Percentiles rank a stretch among this genome's conserved stretches.
phyloP scores from a whole-genome alignment of 2,888 invertebrate genomes.

The Drosophila antonietae region DNA sequence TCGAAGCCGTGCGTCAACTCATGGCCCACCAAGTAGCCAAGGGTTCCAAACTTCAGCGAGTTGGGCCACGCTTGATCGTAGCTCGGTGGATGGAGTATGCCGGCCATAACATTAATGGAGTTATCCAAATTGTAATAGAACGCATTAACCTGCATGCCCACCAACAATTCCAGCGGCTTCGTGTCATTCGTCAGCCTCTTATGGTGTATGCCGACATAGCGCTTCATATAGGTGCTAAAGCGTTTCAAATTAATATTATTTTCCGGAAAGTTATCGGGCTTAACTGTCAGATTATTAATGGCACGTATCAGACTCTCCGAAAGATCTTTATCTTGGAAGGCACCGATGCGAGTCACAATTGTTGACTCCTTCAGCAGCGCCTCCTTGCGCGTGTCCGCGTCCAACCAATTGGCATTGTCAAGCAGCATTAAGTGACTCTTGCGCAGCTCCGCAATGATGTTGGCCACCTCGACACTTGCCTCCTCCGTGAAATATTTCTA shows the following conservation, averaged over 20 bases:
- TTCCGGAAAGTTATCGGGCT: conserved; percentile 60
- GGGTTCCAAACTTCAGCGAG: conserved; percentile 79
- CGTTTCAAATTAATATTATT: conserved; percentile 68
- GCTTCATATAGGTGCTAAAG: conserved; percentile 58
- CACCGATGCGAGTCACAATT: conserved; percentile 67
- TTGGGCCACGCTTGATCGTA: conserved; percentile 79
- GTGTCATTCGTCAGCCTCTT: conserved; percentile 48
- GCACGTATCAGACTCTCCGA: conserved; percentile 65
- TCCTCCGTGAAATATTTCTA: conserved; percentile 73
- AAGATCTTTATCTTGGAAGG: conserved; percentile 57
- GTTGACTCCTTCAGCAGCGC: conserved; percentile 76
- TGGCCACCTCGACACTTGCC: conserved; percentile 58
- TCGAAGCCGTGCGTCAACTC: conserved; percentile 83
- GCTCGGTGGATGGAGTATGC: conserved; percentile 77
- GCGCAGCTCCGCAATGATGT: conserved; percentile 74
- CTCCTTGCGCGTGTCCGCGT: conserved; percentile 71
- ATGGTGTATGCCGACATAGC: conserved; percentile 66
- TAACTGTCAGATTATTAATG: conserved; percentile 60
- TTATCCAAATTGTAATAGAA: conserved; percentile 82
- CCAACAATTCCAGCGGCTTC: conserved; percentile 73
- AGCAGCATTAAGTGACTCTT: conserved; percentile 62
- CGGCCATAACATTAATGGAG: conserved; percentile 82
- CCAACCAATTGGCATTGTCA: conserved; percentile 79
- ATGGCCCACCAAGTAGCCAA: conserved; percentile 82
- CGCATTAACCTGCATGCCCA: conserved; percentile 79